A percentile compares a stretch with the other conserved stretches of the same genome.
phyloP scores from a whole-genome alignment of 2,113 vertebrate genomes.

The Ranitomeya imitator region DNA sequence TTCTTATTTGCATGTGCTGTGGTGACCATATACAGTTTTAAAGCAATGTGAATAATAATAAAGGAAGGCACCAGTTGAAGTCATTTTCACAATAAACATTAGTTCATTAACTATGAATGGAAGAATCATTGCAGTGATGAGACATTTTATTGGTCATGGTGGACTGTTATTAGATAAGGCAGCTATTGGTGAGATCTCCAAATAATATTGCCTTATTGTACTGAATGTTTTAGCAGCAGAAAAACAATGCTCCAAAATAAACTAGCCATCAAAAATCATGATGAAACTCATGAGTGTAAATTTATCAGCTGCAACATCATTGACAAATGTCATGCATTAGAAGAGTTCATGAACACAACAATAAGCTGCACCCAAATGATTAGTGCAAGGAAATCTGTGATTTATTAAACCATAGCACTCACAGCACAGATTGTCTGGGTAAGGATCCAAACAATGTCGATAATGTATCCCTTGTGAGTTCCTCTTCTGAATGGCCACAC shows the following conservation, averaged over 20 bases:
- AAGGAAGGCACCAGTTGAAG: background rate
- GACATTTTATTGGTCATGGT: background rate
- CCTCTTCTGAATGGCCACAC: slow-evolving; percentile 39
- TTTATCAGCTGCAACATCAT: slow-evolving; percentile 31
- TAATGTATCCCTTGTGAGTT: slow-evolving; percentile 36
- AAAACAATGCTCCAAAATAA: slow-evolving; percentile 41
- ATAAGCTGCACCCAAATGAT: slow-evolving; percentile 35
- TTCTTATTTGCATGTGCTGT: background rate
- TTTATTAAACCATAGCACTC: slow-evolving; percentile 49
- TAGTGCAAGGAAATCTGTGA: slow-evolving; percentile 39
- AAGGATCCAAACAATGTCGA: slow-evolving; percentile 36
- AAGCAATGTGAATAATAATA: background rate
- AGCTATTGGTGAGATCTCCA: background rate
- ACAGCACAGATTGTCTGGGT: slow-evolving; percentile 35
- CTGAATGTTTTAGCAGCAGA: slow-evolving; percentile 2
- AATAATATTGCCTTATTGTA: slow-evolving; percentile 12
- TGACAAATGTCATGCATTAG: background rate
- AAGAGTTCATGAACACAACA: slow-evolving; percentile 19
- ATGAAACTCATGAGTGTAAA: slow-evolving; percentile 37
- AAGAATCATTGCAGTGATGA: background rate
- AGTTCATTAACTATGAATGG: background rate
- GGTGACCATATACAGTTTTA: too few relatives aligned
- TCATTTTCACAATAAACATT: background rate
- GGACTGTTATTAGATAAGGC: slow-evolving; percentile 2
- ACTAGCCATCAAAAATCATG: slow-evolving; percentile 40